Conservation (phyloP, 2,797 vertebrate species). For the Pyrocephalus nanus region DNA sequence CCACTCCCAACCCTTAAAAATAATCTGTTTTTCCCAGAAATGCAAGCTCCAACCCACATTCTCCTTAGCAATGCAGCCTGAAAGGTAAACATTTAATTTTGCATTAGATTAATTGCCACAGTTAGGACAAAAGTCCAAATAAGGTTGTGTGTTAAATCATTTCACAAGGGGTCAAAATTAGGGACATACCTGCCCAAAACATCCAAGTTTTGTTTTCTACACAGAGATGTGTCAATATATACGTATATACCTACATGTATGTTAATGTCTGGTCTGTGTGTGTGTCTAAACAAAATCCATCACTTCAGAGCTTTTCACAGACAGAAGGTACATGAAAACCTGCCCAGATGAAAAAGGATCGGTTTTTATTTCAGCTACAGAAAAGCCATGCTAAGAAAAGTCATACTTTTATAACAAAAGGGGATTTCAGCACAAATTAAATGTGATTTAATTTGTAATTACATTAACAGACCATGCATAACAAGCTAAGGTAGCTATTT, state of each 20-base stretch:
- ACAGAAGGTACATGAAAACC: background rate
- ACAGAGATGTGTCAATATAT: background rate
- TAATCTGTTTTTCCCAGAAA: background rate
- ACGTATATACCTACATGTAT: too few species aligned
- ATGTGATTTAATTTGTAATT: slow-evolving; percentile 12
- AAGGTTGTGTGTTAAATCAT: background rate
- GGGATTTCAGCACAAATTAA: slow-evolving; percentile 33
- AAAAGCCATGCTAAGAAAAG: background rate
- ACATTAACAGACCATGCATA: background rate
- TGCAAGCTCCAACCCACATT: background rate
- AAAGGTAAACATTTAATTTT: background rate
- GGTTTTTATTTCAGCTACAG: background rate
- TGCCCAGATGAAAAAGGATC: background rate
- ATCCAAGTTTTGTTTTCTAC: background rate
- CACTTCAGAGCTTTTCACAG: background rate
- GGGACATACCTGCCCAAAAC: background rate
- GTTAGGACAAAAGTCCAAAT: background rate
- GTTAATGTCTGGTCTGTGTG: background rate
- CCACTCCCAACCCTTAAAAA: background rate
- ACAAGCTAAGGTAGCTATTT: background rate
- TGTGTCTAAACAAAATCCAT: background rate
- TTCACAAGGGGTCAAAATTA: background rate
- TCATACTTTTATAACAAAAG: background rate
- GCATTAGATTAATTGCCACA: background rate
- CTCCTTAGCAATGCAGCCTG: background rate